Conservation (phyloP, 2,113 vertebrate genomes). For the Silurus asotus region DNA sequence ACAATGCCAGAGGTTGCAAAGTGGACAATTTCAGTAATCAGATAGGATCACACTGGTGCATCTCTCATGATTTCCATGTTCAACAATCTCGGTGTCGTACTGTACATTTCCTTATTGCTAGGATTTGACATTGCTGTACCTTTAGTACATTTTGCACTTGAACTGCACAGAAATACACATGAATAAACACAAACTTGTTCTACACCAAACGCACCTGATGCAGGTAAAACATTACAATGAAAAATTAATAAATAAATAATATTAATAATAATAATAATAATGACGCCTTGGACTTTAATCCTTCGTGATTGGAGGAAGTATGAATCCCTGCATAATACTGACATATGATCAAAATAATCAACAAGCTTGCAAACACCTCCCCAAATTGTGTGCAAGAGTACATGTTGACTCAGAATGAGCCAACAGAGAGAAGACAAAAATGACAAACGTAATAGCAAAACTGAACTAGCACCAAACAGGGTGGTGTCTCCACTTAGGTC, state of each 20-base stretch:
- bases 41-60: background rate
- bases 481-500: background rate
- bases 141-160: background rate
- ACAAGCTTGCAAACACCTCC: constrained; percentile 1
- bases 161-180: background rate
- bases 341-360: background rate
- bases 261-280: background rate
- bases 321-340: background rate
- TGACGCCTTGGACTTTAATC: background rate
- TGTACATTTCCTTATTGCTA: background rate
- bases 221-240: background rate
- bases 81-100: background rate
- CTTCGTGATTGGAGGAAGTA: background rate
- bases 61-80: background rate
- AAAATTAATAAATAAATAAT: background rate
- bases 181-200: background rate
- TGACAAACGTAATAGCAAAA: constrained; percentile 3
- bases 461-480: background rate
- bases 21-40: background rate
- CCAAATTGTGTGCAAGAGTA: background rate
- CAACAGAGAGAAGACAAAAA: background rate
- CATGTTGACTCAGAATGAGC: background rate
- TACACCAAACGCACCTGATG: background rate
- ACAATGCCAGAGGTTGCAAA: background rate
- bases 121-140: background rate